Base-by-base conservation (phyloP, 2,113 vertebrate species). In the Stigmatopora argus region DNA sequence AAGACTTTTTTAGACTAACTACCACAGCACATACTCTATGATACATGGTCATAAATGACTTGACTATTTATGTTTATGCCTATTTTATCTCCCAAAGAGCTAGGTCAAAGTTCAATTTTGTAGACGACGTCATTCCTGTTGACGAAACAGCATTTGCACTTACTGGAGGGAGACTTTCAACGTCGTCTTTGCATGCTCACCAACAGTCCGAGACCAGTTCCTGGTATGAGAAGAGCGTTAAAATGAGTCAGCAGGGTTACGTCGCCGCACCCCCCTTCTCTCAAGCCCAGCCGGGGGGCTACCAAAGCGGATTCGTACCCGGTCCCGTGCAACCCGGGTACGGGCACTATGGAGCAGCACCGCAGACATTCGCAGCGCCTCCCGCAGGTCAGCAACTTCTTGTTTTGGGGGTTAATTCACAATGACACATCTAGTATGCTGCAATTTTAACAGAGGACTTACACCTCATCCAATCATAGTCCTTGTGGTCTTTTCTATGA, bases 161-260 rank as follows among this genome's bases (percentile, higher is more conserved):
- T 6, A 31, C 15, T 21, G n/a, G 19, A 21, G 10, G 1, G n/a
- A 11, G 48, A 51, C 48, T 52, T 19, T n/a, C 5, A n/a, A 60
- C 6, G 14, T 5, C n/a, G 12, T 38, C 13, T 44, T 45, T 45
- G n/a, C 59, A 6, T 44, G n/a, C n/a, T 60, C 12, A 23, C 58
- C 41, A 38, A 44, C 38, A 44, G 59, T 61, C 41, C 10, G n/a
- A 61, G 19, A 5, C 59, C 41, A 45, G 18, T 46, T 67, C 65
- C 74, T 90, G 90, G 86, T 72, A 92, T 91, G 90, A 92, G 76
- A 83, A 80, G 73, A 67, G 41, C 48, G 63, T 87, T 49, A 75
- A n/a, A 55, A 99, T 99, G 97, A 99, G 93, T 90, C 96, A 96
- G 79, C 96, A 95, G 82, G 94, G 96, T 82, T 99, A 95, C 81